phyloP scores from a whole-genome alignment of 2,888 invertebrate species.

The Subacronicta megacephala region DNA sequence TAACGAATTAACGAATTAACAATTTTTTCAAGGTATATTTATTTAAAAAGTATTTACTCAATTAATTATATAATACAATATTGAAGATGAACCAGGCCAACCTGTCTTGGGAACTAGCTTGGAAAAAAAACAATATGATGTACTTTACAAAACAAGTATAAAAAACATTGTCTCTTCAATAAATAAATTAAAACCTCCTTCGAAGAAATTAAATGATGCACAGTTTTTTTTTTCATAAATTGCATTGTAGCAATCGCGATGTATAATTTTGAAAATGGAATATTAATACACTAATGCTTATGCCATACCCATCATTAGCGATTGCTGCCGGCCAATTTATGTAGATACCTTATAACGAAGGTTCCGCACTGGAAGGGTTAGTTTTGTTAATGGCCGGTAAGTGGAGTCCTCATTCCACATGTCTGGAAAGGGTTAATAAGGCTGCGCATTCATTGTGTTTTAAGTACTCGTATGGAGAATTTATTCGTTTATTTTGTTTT shows the following conservation, averaged over 20 bases:
- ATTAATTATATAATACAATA: too few relatives aligned
- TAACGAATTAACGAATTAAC: too few relatives aligned
- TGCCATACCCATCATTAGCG: conserved; percentile 35
- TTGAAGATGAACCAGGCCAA: too few relatives aligned
- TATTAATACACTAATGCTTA: conserved; percentile 42
- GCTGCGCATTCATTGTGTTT: conserved; percentile 29
- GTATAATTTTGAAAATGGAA: conserved; percentile 46
- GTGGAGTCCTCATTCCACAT: conserved; percentile 41
- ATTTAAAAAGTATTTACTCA: too few relatives aligned
- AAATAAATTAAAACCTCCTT: not conserved
- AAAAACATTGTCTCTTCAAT: not conserved
- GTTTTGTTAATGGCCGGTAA: conserved; percentile 43
- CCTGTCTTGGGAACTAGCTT: not conserved
- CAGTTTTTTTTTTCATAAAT: conserved; percentile 11
- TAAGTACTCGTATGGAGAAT: conserved; percentile 3
- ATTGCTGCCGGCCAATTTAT: conserved; percentile 21
- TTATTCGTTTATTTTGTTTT: not conserved
- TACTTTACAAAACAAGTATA: not conserved
- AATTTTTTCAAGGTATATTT: too few relatives aligned
- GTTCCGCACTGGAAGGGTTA: conserved; percentile 37
- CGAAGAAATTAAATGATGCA: conserved; percentile 9
- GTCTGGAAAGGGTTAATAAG: conserved; percentile 46
- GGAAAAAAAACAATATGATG: not conserved
- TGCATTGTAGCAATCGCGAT: conserved; percentile 1
- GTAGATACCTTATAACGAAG: conserved; percentile 31